Base-by-base conservation (phyloP, 2,797 vertebrate genomes). In the Arnoldichthys spilopterus region DNA sequence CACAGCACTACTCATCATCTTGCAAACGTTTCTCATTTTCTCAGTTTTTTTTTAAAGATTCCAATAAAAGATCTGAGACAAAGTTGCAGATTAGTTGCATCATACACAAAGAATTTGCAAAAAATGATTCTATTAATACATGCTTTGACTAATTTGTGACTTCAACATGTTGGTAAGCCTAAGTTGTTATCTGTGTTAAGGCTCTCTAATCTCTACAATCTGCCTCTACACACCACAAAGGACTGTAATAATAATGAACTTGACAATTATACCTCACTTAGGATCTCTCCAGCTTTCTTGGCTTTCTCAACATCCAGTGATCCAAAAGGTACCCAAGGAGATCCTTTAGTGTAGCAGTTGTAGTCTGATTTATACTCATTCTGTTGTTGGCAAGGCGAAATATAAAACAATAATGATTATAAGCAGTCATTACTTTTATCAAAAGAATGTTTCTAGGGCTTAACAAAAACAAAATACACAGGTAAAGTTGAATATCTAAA, bases 301-400 rank as follows among this genome's bases (percentile, higher is more conserved):
- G 86, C 94, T 72, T 93, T 96, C 76, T 97, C 97, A 71, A 94
- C 90, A 0, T 96, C 96, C 79, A 98, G 12, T 20, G 96, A 97
- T 70, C 96, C 96, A 2, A 89, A 95, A 22, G 95, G 83, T 0
- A 96, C 34, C 97, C 97, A 98, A 18, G 96, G 94, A 32, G 85
- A 58, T 32, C 97, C 97, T 82, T 96, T 97, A 77, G 94, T 93
- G 79, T 89, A 95, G 84, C 4, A 90, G 81, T 98, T 97, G 90
- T 96, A 98, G 22, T 98, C 97, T 11, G 94, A 88, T 88, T 93
- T 96, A 90, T 98, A 98, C 40, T 96, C 94, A 79, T 96, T 95
- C 97, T 98, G 82, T 43, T 58, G 34, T 43, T 58, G 34, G 30
- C 34, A 87, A 80, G 51, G 76, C 5, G 56, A 32, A 70, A 73